phyloP scores from a whole-genome alignment of 2,888 invertebrate species.

The Ephialtes manifestator region DNA sequence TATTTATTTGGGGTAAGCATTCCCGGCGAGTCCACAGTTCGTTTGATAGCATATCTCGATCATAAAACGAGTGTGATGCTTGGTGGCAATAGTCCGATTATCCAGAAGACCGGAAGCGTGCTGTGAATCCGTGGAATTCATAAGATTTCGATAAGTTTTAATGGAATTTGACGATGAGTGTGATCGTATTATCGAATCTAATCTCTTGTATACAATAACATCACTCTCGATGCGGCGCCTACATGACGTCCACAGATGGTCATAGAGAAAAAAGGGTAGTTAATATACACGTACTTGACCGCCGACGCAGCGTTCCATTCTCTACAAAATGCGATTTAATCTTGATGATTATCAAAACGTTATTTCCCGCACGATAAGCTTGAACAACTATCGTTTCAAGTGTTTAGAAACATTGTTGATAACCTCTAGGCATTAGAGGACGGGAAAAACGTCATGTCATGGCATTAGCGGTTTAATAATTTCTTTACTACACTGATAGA shows the following conservation, averaged over 20 bases:
- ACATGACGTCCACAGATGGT: neutral
- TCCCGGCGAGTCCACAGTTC: constrained; percentile 30
- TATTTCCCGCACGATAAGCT: constrained; percentile 24
- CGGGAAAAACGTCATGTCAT: neutral
- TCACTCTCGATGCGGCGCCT: neutral
- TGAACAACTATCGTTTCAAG: constrained; percentile 35
- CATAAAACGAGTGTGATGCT: constrained; percentile 5
- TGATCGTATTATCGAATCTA: constrained; percentile 25
- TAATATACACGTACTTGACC: constrained; percentile 23
- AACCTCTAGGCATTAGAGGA: neutral
- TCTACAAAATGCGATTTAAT: constrained; percentile 11
- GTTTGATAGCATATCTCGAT: constrained; percentile 52
- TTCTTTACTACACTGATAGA: no score
- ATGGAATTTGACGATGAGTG: constrained; percentile 34
- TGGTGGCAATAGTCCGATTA: constrained; percentile 43
- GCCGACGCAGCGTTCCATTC: constrained; percentile 2
- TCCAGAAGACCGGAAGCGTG: constrained; percentile 56
- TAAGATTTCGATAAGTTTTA: constrained; percentile 48
- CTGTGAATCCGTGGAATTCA: constrained; percentile 50
- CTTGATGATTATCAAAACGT: neutral
- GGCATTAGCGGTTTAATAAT: neutral
- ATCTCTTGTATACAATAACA: neutral
- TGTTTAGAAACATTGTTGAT: constrained; percentile 26
- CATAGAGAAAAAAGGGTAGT: neutral
- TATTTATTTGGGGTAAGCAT: constrained; percentile 10